Evolutionary conservation across 2,888 invertebrate genomes (phyloP), one percentile per base, ranked within the genome.

Genomic region (Cetonia aurata): DNA sequence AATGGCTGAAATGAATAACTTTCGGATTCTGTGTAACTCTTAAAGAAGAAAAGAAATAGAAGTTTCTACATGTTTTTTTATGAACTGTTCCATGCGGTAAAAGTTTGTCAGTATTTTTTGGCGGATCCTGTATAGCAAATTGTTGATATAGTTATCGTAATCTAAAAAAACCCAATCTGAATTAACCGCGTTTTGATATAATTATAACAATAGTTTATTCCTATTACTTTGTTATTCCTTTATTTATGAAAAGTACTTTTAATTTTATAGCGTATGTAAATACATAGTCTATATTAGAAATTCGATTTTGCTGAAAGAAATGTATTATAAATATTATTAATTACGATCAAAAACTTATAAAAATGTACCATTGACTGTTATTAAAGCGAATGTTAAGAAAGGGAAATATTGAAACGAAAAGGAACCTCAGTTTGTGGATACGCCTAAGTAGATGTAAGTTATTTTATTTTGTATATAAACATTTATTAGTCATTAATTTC

Each of bases 391-490:
- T 71, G 17, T 50, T 52, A 52, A 65, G 46, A 46, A 65, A 65
- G 46, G 37, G 62, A 48, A 65, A 65, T 37, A 3, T 65, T 65
- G 33, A 65, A 65, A 65, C 52, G 62, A 65, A 65, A 57, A 55
- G 69, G 56, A 75, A 77, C 77, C 77, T 77, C 77, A 77, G 73
- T 77, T 77, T 77, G 75, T 75, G 72, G 69, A 76, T 74, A 76
- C 72, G 75, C 73, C 72, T 75, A 75, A 73, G 73, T 76, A 76
- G 76, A 60, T 72, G 65, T 78, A 78, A 77, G 76, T 74, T 75
- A 72, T 74, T 72, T 73, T 75, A 71, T 68, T 72, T 72, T 75
- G 75, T 75, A 75, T n/a, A 75, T 75, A 75, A 57, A 69, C 62
- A 69, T 65, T 62, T 65, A 44, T 33, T 67, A 67, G 67, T 67